phyloP scores from a whole-genome alignment of 2,797 vertebrate species.

The Acipenser transmontanus region DNA sequence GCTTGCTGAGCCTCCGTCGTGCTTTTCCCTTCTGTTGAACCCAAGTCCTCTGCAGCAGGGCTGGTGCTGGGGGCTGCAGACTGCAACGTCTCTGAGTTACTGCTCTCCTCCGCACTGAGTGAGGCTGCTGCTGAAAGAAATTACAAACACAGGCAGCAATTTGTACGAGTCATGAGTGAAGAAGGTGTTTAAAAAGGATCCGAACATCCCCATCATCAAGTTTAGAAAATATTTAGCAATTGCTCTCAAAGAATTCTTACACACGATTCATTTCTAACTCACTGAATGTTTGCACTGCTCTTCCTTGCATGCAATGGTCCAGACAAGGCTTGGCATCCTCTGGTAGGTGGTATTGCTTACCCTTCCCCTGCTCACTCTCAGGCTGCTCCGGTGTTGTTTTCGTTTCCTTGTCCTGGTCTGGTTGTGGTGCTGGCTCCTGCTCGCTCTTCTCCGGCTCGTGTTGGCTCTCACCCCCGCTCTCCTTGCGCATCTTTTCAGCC shows the following conservation, averaged over 20 bases:
- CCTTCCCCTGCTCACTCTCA: constrained; percentile 41
- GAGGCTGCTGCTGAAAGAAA: constrained; percentile 24
- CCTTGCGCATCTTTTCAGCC: constrained; percentile 57
- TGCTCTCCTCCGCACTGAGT: constrained; percentile 38
- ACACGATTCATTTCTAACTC: too few relatives aligned
- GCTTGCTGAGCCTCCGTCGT: constrained; percentile 24
- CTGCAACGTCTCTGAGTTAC: constrained; percentile 32
- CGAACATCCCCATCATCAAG: too few relatives aligned
- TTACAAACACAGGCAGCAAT: too few relatives aligned
- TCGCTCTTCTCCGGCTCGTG: constrained; percentile 60
- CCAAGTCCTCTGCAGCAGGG: constrained; percentile 21
- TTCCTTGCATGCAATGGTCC: too few relatives aligned
- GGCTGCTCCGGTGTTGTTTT: constrained; percentile 32
- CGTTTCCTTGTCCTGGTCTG: constrained; percentile 41
- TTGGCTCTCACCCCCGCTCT: constrained; percentile 46
- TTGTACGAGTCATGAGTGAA: too few relatives aligned
- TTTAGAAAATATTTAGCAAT: too few relatives aligned
- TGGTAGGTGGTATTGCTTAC: too few relatives aligned
- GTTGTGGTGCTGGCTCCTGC: constrained; percentile 31
- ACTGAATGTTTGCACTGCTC: too few relatives aligned
- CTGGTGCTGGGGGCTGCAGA: constrained; percentile 22
- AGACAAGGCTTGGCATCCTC: too few relatives aligned
- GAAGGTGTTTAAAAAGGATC: too few relatives aligned
- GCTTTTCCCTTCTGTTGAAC: constrained; percentile 26
- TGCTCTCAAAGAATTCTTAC: too few relatives aligned